phyloP scores from a whole-genome alignment of 2,797 vertebrate species.

The Natrix natrix region DNA sequence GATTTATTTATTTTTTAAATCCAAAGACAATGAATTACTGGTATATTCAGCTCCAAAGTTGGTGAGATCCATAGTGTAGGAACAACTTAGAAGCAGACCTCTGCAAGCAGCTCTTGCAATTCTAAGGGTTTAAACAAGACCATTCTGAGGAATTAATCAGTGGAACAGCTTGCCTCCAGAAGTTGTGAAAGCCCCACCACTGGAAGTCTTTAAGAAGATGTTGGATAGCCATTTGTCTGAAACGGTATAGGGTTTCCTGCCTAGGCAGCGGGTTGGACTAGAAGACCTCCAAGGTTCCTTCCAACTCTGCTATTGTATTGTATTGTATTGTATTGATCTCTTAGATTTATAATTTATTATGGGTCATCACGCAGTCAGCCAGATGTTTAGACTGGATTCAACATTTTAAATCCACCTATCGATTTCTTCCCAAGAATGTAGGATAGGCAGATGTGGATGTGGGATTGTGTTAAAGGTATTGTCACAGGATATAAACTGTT shows the following conservation, averaged over 20 bases:
- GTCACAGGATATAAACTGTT: neutral
- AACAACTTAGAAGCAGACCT: neutral
- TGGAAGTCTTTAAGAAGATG: no score
- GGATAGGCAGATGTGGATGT: neutral
- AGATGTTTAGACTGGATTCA: neutral
- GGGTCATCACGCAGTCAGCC: neutral
- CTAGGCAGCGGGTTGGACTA: no score
- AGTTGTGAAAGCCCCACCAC: no score
- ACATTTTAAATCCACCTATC: neutral
- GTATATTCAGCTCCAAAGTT: neutral
- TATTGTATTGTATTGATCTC: no score
- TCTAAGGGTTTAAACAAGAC: neutral
- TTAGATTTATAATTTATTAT: neutral
- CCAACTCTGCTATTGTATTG: no score
- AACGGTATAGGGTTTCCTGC: no score
- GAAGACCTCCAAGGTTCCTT: no score
- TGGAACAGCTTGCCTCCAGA: no score
- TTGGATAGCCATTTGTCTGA: no score
- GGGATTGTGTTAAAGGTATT: neutral
- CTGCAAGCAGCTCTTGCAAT: neutral
- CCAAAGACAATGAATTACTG: neutral
- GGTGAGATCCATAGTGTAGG: neutral
- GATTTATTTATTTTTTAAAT: neutral
- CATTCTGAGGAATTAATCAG: neutral
- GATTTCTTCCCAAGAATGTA: neutral